These are phyloP conservation scores for Pachyseris speciosa DNA, from an alignment of 64 coral and sea anemone genomes.

Conservation along the genomic window DNA sequence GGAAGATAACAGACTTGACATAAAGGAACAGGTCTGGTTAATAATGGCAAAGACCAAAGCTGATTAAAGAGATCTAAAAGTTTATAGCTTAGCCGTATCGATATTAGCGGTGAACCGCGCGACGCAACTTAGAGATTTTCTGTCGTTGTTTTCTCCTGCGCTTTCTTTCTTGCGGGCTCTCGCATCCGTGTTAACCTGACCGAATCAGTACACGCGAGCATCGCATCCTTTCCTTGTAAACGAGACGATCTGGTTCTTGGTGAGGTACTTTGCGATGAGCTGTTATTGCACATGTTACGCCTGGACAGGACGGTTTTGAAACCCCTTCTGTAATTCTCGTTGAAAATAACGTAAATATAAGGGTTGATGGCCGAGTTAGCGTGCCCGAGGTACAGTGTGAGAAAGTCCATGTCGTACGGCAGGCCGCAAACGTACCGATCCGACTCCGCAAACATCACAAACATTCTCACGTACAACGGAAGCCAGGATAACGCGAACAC, in stretches of 20 bases:
- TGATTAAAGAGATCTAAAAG: neutral
- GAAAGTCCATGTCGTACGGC: constrained; percentile 66
- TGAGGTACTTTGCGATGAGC: neutral
- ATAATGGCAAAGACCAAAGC: neutral
- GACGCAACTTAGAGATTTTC: constrained; percentile 4
- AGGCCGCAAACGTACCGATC: constrained; percentile 38
- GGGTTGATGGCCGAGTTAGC: constrained; percentile 66
- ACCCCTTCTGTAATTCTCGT: constrained; percentile 75
- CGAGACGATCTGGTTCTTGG: neutral
- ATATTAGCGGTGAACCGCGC: neutral
- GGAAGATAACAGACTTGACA: neutral
- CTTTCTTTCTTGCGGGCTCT: neutral
- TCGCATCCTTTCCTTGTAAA: constrained; percentile 5
- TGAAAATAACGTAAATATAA: constrained; percentile 77
- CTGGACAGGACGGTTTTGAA: constrained; percentile 34
- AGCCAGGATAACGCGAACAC: constrained; percentile 73
- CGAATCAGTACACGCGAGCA: neutral
- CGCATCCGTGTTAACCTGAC: neutral
- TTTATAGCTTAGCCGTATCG: neutral
- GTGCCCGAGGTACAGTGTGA: constrained; percentile 56
- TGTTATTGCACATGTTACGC: neutral
- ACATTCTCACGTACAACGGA: constrained; percentile 71
- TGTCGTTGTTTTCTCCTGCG: neutral
- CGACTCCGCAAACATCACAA: constrained; percentile 50
- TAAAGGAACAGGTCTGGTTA: neutral